phyloP scores from a whole-genome alignment of 1,140 invertebrate genomes.

The Drosophila arawakana region DNA sequence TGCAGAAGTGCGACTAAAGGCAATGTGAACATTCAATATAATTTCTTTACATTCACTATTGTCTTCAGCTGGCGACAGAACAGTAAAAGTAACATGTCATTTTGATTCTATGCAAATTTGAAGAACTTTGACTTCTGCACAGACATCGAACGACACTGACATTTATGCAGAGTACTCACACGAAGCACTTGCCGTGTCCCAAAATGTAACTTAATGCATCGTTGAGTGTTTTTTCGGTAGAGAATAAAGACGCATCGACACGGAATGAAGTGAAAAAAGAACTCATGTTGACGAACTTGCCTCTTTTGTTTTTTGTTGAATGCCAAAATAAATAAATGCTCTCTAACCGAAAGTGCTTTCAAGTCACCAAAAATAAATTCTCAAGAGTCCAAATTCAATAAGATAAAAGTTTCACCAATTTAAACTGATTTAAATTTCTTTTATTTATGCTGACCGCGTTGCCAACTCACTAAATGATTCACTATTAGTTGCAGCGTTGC shows the following conservation, averaged over 20 bases:
- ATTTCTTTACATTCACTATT: slow-evolving; percentile 18
- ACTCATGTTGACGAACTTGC: slow-evolving; percentile 2
- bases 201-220: slow-evolving; percentile 44
- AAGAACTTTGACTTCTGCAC: slow-evolving; percentile 38
- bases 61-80: slow-evolving; percentile 9
- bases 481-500: no score
- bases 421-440: no score
- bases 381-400: slow-evolving; percentile 1
- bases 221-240: slow-evolving; percentile 29
- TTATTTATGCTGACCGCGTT: no score
- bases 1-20: background rate
- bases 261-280: slow-evolving; percentile 6
- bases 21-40: slow-evolving; percentile 34
- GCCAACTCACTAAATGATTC: no score
- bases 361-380: background rate
- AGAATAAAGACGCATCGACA: slow-evolving; percentile 27
- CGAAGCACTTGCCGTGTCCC: slow-evolving; percentile 31
- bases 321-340: slow-evolving; percentile 16
- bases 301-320: slow-evolving; percentile 11
- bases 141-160: slow-evolving; percentile 22
- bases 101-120: slow-evolving; percentile 45
- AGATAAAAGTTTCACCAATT: background rate
- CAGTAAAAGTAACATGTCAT: slow-evolving; percentile 21
- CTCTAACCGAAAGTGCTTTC: slow-evolving; percentile 15
- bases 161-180: slow-evolving; percentile 39